Percentiles rank a stretch among this genome's conserved stretches.
These are phyloP conservation scores for Takifugu rubripes DNA, from an alignment of 2,797 vertebrate species.

Conservation along the genomic window DNA sequence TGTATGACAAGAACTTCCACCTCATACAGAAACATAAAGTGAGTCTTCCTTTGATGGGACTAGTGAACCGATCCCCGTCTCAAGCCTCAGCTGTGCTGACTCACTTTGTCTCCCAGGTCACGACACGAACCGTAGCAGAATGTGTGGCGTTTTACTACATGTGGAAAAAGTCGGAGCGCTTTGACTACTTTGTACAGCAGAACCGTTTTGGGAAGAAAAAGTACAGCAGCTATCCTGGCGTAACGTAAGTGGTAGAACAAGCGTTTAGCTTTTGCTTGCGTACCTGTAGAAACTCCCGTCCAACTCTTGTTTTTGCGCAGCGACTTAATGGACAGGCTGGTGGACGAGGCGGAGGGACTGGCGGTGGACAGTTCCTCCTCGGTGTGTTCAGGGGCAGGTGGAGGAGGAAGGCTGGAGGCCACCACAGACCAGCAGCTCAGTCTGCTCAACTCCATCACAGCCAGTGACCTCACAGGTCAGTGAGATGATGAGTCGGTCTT, in stretches of 20 bases:
- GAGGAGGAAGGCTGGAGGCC: conserved; percentile 81
- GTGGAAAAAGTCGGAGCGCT: conserved; percentile 98
- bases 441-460: conserved; percentile 94
- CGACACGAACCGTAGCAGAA: conserved; percentile 90
- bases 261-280: neutral
- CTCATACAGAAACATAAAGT: conserved; percentile 99
- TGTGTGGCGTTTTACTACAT: conserved; percentile 99
- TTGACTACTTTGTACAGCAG: conserved; percentile 95
- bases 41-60: conserved; percentile 26
- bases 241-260: conserved; percentile 86
- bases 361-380: conserved; percentile 86
- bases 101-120: conserved; percentile 74
- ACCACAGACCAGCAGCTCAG: conserved; percentile 90
- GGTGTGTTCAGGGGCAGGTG: conserved; percentile 81
- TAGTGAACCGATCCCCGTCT: no score
- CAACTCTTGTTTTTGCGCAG: conserved; percentile 56
- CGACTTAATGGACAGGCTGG: conserved; percentile 96
- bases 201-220: conserved; percentile 97
- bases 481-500: neutral
- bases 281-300: neutral
- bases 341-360: conserved; percentile 93
- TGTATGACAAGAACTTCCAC: conserved; percentile 98
- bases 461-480: conserved; percentile 93
- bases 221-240: conserved; percentile 95
- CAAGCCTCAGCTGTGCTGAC: neutral